Evolutionary conservation across 2,797 vertebrate genomes (phyloP), one percentile per base, ranked within the genome.

Genomic region (Tapirus indicus): DNA sequence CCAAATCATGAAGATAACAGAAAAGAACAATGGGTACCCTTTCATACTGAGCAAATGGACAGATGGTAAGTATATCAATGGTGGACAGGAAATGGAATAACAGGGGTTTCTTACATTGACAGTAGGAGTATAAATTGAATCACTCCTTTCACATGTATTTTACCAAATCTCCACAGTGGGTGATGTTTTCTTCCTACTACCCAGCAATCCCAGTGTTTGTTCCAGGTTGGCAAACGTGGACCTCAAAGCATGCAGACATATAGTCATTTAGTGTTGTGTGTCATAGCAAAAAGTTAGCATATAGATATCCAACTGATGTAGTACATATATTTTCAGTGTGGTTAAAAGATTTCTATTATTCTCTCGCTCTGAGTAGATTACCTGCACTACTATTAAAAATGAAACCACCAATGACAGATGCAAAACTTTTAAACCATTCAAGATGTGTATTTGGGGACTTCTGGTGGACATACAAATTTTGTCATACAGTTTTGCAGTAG

Each of bases 291-390:
- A 32, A 12, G 21, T 21, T 47, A 77, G 52, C 47, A 21, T 12
- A 11, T 52, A 13, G 27, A 10, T 52, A 13, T 16, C 18, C 74
- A n/a, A n/a, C 29, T 32, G 18, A 77, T n/a, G 9, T 52, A 21
- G 47, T 9, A 52, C 11, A 18, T n/a, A 3, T 52, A 38, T n/a
- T n/a, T n/a, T 77, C 17, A n/a, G 12, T 0, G 5, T 52, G 3
- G 47, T 21, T 52, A 52, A 21, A 21, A 77, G 74, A 32, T 77
- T 77, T 77, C 8, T n/a, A 16, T 32, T 52, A 21, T 2, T 49
- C 12, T 49, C 72, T 52, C 11, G 16, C 20, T 29, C 27, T 21
- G 5, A n/a, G 49, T 11, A 20, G 49, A 49, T 49, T 12, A 44
- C 27, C 44, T 77, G 29, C 52, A 49, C 6, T 47, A 11, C 47